Percentiles rank a stretch among this genome's conserved stretches.
phyloP scores from a whole-genome alignment of 2,797 vertebrate genomes.

The Sternotherus odoratus region DNA sequence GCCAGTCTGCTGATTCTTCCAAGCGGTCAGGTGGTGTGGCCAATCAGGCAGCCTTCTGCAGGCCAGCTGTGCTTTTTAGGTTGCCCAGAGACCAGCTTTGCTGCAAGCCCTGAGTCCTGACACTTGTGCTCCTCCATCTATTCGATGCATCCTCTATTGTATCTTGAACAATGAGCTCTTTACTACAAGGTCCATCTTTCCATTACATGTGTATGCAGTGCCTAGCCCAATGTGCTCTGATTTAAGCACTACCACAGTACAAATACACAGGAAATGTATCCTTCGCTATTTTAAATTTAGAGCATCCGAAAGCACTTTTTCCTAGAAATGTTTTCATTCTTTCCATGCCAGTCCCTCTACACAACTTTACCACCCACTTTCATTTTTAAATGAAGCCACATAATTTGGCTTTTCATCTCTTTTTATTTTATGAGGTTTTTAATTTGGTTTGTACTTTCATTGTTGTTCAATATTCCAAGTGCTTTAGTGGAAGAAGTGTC shows the following conservation, averaged over 20 bases:
- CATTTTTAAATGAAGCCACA: background rate
- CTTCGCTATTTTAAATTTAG: background rate
- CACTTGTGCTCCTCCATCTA: background rate
- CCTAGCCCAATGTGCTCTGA: background rate
- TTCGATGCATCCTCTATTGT: background rate
- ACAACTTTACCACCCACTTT: background rate
- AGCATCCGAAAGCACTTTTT: background rate
- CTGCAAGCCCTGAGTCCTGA: background rate
- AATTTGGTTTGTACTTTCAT: background rate
- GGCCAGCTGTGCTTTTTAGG: background rate
- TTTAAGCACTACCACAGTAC: background rate
- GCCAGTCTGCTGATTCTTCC: background rate
- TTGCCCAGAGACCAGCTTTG: background rate
- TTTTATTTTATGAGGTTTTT: background rate
- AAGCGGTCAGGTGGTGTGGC: background rate
- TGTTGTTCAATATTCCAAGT: background rate
- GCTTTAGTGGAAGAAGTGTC: background rate
- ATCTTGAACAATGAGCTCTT: background rate
- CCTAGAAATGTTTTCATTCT: background rate
- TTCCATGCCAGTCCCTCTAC: background rate
- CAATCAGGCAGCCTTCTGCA: background rate
- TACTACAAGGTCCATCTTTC: background rate
- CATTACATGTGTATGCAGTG: background rate
- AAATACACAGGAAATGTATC: background rate
- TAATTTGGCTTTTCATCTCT: background rate